Percentiles rank a stretch among this genome's conserved stretches.
These are phyloP conservation scores for Drosophila asahinai DNA, from an alignment of 1,140 invertebrate species.

Conservation along the genomic window DNA sequence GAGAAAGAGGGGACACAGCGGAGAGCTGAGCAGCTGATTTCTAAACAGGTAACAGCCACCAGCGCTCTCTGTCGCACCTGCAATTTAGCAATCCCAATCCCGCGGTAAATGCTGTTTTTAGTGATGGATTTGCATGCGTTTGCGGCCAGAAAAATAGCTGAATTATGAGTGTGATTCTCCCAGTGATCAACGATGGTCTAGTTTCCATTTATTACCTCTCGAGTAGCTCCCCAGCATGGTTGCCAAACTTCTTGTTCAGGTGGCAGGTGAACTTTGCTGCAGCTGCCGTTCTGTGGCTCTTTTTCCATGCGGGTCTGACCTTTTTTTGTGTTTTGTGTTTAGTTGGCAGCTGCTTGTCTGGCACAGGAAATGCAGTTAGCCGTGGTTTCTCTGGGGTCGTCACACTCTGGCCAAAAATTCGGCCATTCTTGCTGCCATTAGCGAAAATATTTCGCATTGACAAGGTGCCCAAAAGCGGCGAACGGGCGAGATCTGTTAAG, in stretches of 20 bases:
- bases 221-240: conserved; percentile 8
- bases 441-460: conserved; percentile 58
- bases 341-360: conserved; percentile 40
- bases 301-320: conserved; percentile 44
- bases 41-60: conserved; percentile 54
- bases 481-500: conserved; percentile 26
- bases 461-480: conserved; percentile 35
- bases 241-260: conserved; percentile 28
- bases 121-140: conserved; percentile 51
- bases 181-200: conserved; percentile 40
- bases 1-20: conserved; percentile 35
- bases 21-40: conserved; percentile 56
- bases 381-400: conserved; percentile 39
- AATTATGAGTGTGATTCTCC: conserved; percentile 42
- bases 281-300: conserved; percentile 24
- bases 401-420: conserved; percentile 36
- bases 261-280: conserved; percentile 47
- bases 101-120: conserved; percentile 35
- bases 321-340: conserved; percentile 37
- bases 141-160: conserved; percentile 25
- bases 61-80: conserved; percentile 16
- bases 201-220: conserved; percentile 14
- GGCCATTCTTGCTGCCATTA: conserved; percentile 17
- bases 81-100: conserved; percentile 14
- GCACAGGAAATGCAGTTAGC: conserved; percentile 53